Evolutionary conservation across 1,140 invertebrate species (phyloP).

Genomic region (Drosophila elegans): DNA sequence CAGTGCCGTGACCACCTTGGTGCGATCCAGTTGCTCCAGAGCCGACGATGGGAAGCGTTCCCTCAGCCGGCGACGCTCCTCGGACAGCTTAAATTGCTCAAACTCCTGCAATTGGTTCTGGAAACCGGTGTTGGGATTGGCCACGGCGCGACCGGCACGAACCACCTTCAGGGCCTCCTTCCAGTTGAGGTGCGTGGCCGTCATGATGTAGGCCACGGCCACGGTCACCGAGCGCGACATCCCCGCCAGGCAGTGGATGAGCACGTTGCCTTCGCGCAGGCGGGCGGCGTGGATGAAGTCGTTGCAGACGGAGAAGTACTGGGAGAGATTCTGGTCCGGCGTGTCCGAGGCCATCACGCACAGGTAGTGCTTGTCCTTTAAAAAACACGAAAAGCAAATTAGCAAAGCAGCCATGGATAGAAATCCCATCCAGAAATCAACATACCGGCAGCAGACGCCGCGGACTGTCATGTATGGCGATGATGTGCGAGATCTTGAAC

Average conservation of each 20-base stretch:
- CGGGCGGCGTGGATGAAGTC: slow-evolving; percentile 98
- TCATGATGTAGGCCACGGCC: slow-evolving; percentile 94
- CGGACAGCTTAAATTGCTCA: slow-evolving; percentile 91
- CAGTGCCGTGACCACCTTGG: slow-evolving; percentile 91
- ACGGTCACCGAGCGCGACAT: slow-evolving; percentile 98
- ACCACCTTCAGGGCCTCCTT: slow-evolving; percentile 97
- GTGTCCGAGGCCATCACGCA: slow-evolving; percentile 97
- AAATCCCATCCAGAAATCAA: neutral
- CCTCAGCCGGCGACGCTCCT: slow-evolving; percentile 93
- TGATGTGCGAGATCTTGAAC: slow-evolving; percentile 97
- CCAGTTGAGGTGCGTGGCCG: slow-evolving; percentile 95
- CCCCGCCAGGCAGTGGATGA: slow-evolving; percentile 98
- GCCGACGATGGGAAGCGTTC: slow-evolving; percentile 93
- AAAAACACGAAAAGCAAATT: neutral
- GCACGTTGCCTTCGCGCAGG: slow-evolving; percentile 94
- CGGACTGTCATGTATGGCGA: slow-evolving; percentile 97
- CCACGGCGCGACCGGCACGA: slow-evolving; percentile 93
- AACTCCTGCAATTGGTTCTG: slow-evolving; percentile 97
- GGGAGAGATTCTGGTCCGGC: slow-evolving; percentile 95
- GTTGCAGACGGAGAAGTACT: slow-evolving; percentile 96
- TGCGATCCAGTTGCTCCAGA: slow-evolving; percentile 90
- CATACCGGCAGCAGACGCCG: slow-evolving; percentile 92
- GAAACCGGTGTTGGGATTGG: slow-evolving; percentile 98
- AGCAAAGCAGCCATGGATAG: no score
- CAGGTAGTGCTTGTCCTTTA: slow-evolving; percentile 97